A percentile compares a stretch with the other conserved stretches of the same genome.
Evolutionary conservation across 2,113 vertebrate genomes (phyloP).

Genomic region (Pavo muticus): DNA sequence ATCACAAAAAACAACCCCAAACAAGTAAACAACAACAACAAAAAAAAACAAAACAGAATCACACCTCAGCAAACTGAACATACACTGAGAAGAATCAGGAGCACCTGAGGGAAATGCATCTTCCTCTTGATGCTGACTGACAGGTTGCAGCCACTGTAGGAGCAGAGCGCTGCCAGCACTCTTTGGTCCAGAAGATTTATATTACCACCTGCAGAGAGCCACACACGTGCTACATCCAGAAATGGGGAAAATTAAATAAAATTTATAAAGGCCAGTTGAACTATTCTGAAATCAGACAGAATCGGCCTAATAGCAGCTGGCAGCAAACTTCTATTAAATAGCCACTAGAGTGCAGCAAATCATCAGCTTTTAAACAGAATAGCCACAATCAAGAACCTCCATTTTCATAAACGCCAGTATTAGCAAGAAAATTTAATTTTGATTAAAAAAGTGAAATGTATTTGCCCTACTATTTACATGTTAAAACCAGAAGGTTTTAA

Average conservation of each 20-base stretch:
- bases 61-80: not conserved
- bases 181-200: not conserved
- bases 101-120: not conserved
- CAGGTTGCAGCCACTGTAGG: too few relatives aligned
- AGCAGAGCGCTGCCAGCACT: too few relatives aligned
- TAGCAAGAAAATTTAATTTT: too few relatives aligned
- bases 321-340: not conserved
- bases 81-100: fast-evolving
- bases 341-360: conserved; percentile 36
- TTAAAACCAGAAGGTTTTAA: not conserved
- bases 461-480: not conserved
- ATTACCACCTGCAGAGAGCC: too few relatives aligned
- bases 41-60: not conserved
- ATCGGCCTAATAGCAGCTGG: not conserved
- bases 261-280: not conserved
- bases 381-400: fast-evolving
- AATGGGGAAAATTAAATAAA: not conserved
- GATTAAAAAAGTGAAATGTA: not conserved
- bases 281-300: not conserved
- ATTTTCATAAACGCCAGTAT: fast-evolving
- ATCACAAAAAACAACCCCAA: not conserved
- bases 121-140: too few relatives aligned
- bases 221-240: not conserved
- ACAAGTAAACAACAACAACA: not conserved
- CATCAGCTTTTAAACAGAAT: not conserved